These are phyloP conservation scores for Nannospalax galili DNA, from an alignment of 2,113 vertebrate species.

Conservation along the genomic window DNA sequence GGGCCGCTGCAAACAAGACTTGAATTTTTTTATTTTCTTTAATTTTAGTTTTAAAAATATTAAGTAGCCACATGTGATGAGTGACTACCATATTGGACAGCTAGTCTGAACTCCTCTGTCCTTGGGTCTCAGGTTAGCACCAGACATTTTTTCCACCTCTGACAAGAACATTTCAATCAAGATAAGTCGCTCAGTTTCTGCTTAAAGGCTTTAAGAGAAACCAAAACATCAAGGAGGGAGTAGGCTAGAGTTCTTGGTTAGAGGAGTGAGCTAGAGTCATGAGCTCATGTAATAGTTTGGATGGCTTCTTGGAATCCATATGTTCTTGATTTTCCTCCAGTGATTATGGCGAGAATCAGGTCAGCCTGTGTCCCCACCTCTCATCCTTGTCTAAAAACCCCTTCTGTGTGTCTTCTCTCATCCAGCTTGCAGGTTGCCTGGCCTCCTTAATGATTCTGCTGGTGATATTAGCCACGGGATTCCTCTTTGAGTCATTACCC, in stretches of 20 bases:
- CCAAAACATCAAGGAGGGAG: background rate
- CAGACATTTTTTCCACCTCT: background rate
- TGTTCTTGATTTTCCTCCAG: constrained; percentile 19
- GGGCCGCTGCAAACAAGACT: background rate
- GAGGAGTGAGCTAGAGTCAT: background rate
- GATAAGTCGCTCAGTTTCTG: constrained; percentile 14
- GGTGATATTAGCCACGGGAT: constrained; percentile 95
- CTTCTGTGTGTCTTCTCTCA: constrained; percentile 44
- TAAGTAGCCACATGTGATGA: background rate
- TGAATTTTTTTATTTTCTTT: background rate
- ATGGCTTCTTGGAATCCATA: background rate
- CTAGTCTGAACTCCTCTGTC: constrained; percentile 1
- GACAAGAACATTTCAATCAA: background rate
- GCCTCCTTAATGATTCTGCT: constrained; percentile 94
- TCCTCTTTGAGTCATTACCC: constrained; percentile 95
- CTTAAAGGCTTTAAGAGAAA: constrained; percentile 47
- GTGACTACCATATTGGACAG: background rate
- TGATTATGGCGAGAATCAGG: constrained; percentile 22
- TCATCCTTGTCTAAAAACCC: background rate
- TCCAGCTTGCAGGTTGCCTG: constrained; percentile 94
- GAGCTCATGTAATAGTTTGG: background rate
- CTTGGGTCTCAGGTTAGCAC: background rate
- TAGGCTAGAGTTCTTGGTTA: background rate
- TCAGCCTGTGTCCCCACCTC: background rate
- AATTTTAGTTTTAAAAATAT: background rate